phyloP scores from a whole-genome alignment of 1,140 invertebrate genomes.

The Drosophila pachea region DNA sequence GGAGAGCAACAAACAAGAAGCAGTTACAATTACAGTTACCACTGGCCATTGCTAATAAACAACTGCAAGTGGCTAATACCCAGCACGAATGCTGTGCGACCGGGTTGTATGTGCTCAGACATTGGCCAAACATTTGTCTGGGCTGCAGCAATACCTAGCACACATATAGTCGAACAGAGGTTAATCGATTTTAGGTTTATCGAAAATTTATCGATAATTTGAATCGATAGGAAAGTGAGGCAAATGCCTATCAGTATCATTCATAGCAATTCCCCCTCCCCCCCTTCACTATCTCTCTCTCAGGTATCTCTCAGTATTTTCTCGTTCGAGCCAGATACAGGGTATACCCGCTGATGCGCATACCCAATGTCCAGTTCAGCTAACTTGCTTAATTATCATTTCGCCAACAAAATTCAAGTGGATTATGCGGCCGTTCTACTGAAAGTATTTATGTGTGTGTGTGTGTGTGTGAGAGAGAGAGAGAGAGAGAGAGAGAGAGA shows the following conservation, averaged over 20 bases:
- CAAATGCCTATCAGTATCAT: too few relatives aligned
- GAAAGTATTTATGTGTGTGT: too few relatives aligned
- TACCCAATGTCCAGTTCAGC: not conserved
- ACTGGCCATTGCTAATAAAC: conserved; percentile 37
- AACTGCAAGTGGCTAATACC: conserved; percentile 36
- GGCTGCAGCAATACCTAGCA: not conserved
- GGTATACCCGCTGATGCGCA: conserved; percentile 1
- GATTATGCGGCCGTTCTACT: conserved; percentile 23
- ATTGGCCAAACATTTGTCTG: not conserved
- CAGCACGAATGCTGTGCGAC: not conserved
- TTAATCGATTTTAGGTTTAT: too few relatives aligned
- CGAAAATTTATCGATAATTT: not conserved
- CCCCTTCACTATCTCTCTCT: too few relatives aligned
- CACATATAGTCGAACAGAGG: not conserved
- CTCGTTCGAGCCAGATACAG: not conserved
- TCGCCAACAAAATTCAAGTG: conserved; percentile 40
- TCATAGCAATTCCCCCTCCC: too few relatives aligned
- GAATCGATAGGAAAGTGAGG: not conserved
- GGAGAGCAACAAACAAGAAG: conserved; percentile 16
- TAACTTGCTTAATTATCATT: conserved; percentile 50
- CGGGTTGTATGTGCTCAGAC: not conserved
- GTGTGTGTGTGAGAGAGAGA: too few relatives aligned
- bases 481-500: too few relatives aligned
- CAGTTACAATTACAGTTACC: conserved; percentile 40
- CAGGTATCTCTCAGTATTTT: too few relatives aligned